These are phyloP conservation scores for Philhelius pedissequus DNA, from an alignment of 2,888 invertebrate genomes.

Conservation along the genomic window DNA sequence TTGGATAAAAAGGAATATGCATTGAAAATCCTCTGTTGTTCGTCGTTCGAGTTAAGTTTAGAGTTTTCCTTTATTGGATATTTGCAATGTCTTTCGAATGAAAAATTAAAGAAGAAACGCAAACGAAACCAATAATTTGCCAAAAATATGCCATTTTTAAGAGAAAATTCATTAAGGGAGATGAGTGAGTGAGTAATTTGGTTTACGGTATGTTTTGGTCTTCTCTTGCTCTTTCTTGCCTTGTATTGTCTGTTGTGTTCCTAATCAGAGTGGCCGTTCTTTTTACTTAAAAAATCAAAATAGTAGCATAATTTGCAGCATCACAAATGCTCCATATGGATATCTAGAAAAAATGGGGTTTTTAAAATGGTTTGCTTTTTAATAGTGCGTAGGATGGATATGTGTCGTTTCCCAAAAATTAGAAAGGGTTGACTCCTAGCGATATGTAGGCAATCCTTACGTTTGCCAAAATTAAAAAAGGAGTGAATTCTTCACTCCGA, in stretches of 20 bases:
- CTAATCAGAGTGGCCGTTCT: not conserved
- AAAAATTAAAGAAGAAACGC: not conserved
- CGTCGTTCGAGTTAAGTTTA: not conserved
- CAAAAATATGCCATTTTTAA: conserved; percentile 37
- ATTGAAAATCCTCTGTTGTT: not conserved
- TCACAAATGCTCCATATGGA: too few species aligned
- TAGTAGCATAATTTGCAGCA: not conserved
- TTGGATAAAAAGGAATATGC: not conserved
- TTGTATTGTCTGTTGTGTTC: not conserved
- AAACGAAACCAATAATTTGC: conserved; percentile 4
- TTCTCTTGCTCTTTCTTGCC: conserved; percentile 15
- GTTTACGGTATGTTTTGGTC: conserved; percentile 43
- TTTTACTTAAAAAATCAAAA: not conserved
- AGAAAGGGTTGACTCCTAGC: too few species aligned
- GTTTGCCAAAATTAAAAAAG: too few species aligned
- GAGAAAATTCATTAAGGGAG: not conserved
- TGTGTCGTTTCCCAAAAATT: too few species aligned
- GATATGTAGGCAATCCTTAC: too few species aligned
- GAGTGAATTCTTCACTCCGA: too few species aligned
- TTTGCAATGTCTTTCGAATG: not conserved
- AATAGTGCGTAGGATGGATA: too few species aligned
- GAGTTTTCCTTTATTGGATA: not conserved
- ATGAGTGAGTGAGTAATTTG: conserved; percentile 29
- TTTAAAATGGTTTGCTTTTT: too few species aligned
- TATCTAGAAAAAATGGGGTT: too few species aligned